A percentile compares a stretch with the other conserved stretches of the same genome.
Evolutionary conservation across 2,888 invertebrate genomes (phyloP).

Genomic region (Orthosia gothica): DNA sequence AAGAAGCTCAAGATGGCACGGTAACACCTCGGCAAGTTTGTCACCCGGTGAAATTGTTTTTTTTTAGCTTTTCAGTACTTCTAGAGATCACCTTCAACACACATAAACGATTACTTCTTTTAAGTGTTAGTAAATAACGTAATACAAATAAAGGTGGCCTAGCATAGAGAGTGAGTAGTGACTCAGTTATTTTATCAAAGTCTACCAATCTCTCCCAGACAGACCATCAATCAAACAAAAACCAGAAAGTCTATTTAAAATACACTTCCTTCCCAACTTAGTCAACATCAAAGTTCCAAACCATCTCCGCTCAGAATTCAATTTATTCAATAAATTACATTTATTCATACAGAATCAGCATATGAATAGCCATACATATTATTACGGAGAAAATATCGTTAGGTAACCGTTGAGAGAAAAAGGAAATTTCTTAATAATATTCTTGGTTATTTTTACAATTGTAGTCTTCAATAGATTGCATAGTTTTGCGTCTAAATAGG

Average conservation of each 20-base stretch:
- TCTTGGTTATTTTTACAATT: conserved; percentile 58
- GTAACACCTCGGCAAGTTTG: too few relatives aligned
- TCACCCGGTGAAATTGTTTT: too few relatives aligned
- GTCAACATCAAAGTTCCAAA: background rate
- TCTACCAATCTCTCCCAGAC: background rate
- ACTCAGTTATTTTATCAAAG: background rate
- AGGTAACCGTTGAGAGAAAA: conserved; percentile 62
- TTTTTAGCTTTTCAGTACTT: too few relatives aligned
- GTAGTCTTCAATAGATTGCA: conserved; percentile 60
- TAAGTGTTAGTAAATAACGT: too few relatives aligned
- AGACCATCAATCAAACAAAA: conserved; percentile 17
- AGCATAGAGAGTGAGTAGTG: background rate
- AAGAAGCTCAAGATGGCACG: too few relatives aligned
- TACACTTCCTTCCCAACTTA: background rate
- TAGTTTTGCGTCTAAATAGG: conserved; percentile 45
- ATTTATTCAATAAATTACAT: conserved; percentile 39
- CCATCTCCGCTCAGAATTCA: background rate
- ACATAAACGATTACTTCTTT: too few relatives aligned
- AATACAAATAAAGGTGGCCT: background rate
- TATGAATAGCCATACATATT: conserved; percentile 33
- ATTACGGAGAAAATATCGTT: conserved; percentile 58
- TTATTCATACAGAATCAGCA: conserved; percentile 40
- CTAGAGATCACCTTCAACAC: too few relatives aligned
- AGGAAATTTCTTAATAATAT: conserved; percentile 55
- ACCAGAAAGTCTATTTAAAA: background rate